A percentile compares a stretch with the other conserved stretches of the same genome.
Evolutionary conservation across 2,888 invertebrate species (phyloP).

Genomic region (Yponomeuta evonymella): DNA sequence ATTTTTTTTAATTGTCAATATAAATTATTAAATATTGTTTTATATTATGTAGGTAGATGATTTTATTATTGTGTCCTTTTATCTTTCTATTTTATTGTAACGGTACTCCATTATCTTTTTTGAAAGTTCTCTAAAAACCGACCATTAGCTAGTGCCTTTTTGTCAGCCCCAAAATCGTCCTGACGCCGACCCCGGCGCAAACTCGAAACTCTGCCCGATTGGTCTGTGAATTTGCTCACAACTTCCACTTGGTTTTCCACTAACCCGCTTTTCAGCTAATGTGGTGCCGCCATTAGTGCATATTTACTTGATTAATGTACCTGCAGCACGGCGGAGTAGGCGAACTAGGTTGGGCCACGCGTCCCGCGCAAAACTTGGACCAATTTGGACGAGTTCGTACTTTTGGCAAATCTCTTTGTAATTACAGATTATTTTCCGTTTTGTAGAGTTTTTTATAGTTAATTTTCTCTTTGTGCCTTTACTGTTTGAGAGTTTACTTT

Average conservation of each 20-base stretch:
- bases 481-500: no score
- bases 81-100: no score
- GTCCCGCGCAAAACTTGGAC: not conserved
- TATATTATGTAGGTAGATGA: no score
- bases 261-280: slow-evolving; percentile 17
- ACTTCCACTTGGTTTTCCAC: slow-evolving; percentile 10
- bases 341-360: not conserved
- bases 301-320: slow-evolving; percentile 17
- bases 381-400: not conserved
- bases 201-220: slow-evolving; percentile 10
- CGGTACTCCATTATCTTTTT: no score
- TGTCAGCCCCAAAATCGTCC: not conserved
- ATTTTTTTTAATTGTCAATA: no score
- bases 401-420: no score
- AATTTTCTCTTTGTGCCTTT: no score
- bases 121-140: no score
- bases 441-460: no score
- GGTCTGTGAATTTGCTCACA: slow-evolving; percentile 9
- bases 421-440: no score
- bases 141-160: not conserved
- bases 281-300: slow-evolving; percentile 15
- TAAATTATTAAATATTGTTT: no score
- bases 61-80: no score
- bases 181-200: not conserved
- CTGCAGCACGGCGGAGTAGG: slow-evolving; percentile 8